Base-by-base conservation (phyloP, 2,113 vertebrate species). In the Panurus biarmicus region DNA sequence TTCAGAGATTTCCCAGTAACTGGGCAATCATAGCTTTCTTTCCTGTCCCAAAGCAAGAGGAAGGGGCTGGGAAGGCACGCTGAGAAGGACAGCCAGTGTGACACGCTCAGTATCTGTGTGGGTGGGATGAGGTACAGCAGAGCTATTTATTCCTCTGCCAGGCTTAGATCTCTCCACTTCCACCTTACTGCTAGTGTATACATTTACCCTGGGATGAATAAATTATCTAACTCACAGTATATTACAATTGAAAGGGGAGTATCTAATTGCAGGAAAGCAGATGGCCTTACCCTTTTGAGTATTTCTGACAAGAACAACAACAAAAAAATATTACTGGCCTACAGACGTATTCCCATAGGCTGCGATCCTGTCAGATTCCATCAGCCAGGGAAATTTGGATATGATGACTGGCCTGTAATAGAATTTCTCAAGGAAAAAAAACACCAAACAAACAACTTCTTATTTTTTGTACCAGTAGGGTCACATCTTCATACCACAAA, bases 241-340 rank as follows among this genome's bases (percentile, higher is more conserved):
- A 90, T 75, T 95, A 96, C 95, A 94, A 93, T 78, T 90, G 93
- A 94, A 93, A 90, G 53, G 93, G 94, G 93, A 95, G 56, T 90
- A 91, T 86, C 91, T 95, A 96, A 95, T 84, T 95, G 90, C 95
- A 95, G 69, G 85, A 94, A 95, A 96, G 82, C 96, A 97, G 95
- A 96, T 97, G 95, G 87, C 57, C 56, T 93, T 95, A 95, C 53
- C 60, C 87, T 94, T 94, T 90, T 60, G 93, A 96, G 85, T 58
- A 95, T 81, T 94, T 90, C 79, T 95, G 93, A 96, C 90, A 95
- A 95, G 91, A 96, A 74, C 35, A 95, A 95, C 90, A 96, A 74
- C 35, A 69, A 92, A 57, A 93, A 71, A 91, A 86, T 54, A 44
- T 45, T 87, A 51, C 73, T 96, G 95, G 82, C 93, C 91, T 86